Percentiles rank a stretch among this genome's conserved stretches.
Conservation (phyloP, 2,888 invertebrate species). For the Aleiodes alternator region DNA sequence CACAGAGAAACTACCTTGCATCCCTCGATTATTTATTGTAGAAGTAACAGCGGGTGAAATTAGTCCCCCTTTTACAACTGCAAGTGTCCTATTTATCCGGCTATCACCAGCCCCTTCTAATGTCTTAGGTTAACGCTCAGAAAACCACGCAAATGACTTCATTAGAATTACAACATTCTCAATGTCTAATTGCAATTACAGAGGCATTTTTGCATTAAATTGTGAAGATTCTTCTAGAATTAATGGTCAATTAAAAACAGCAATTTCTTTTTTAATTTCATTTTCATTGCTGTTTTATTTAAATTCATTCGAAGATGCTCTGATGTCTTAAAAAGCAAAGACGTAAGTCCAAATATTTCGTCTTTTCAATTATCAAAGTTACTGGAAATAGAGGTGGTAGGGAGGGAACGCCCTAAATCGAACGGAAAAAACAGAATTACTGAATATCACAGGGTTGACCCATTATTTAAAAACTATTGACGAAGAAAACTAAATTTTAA, state of each 20-base stretch:
- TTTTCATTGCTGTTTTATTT: not conserved
- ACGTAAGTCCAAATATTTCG: too few species aligned
- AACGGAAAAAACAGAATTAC: too few species aligned
- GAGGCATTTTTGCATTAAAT: not conserved
- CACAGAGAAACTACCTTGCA: slow-evolving; percentile 10
- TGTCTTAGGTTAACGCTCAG: slow-evolving; percentile 45
- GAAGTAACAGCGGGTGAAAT: slow-evolving; percentile 67
- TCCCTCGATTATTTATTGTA: slow-evolving; percentile 62
- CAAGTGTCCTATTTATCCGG: slow-evolving; percentile 46
- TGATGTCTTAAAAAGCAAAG: too few species aligned
- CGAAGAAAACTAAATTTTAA: too few species aligned
- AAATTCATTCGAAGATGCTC: too few species aligned
- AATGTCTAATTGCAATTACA: slow-evolving; percentile 25
- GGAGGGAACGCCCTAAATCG: too few species aligned
- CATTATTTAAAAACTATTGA: too few species aligned
- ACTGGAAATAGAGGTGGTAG: too few species aligned
- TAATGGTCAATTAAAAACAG: not conserved
- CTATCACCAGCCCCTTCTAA: slow-evolving; percentile 43
- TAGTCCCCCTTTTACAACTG: slow-evolving; percentile 62
- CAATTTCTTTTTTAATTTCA: not conserved
- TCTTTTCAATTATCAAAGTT: too few species aligned
- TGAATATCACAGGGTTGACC: too few species aligned
- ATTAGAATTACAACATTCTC: slow-evolving; percentile 58
- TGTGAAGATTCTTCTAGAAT: not conserved
- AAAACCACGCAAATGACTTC: slow-evolving; percentile 69